Base-by-base conservation (phyloP, 2,888 invertebrate species). In the Neocrepidodera transversa region DNA sequence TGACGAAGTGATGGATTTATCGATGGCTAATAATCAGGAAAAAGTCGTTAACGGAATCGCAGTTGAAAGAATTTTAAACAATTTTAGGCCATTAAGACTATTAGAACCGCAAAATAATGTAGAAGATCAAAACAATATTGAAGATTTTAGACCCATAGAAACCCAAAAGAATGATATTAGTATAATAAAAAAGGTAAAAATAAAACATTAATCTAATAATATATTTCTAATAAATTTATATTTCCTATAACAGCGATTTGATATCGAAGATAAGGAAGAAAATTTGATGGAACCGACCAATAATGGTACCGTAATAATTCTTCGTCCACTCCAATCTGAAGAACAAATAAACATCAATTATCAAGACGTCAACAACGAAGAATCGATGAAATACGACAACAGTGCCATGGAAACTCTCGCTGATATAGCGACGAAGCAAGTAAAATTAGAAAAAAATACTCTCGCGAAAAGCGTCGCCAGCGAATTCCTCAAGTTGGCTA, bases 391-490 rank as follows among this genome's bases (percentile, higher is more conserved):
- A 23, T 79, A 76, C 57, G 80, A 80, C 60, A 79, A 79, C 60
- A 79, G 79, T 67, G 80, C 80, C 43, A 80, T 80, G 80, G 79
- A 80, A 69, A 80, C 79, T 5, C 66, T 80, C 45, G 80, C 80
- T 0, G 80, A 80, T 62, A 74, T 80, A 28, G 80, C 80, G 0
- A 79, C 79, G 0, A 80, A 80, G 58, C 79, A 79, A 62, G 63
- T 54, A 8, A 80, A 80, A 65, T 67, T 80, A 48, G 80, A 80
- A 59, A 80, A 80, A 63, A 80, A 80, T 65, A 77, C 76, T n/a
- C 67, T 80, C 57, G 87, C 87, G 3, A 87, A 87, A 76, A 86
- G 84, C 74, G 87, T 87, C 0, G 87, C 87, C 3, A 85, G 86
- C 0, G 86, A 85, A 72, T 87, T 85, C 77, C 79, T 88, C 63